Conservation (phyloP, 2,113 vertebrate genomes). For the Corythaeola cristata region DNA sequence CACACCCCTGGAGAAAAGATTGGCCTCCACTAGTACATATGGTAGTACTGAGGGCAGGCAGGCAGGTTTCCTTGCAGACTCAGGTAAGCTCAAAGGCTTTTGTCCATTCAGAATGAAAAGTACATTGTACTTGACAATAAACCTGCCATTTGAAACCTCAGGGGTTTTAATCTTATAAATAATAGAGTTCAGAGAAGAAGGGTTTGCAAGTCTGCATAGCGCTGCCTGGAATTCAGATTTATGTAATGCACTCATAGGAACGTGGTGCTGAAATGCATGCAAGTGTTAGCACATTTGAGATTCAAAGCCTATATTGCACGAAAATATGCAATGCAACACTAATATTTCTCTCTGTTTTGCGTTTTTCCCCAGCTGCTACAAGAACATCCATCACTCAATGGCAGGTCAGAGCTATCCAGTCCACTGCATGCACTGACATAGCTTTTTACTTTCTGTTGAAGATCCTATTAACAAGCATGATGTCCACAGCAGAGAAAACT, state of each 20-base stretch:
- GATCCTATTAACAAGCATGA: conserved; percentile 8
- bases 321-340: conserved; percentile 48
- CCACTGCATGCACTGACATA: background rate
- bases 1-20: background rate
- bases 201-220: conserved; percentile 27
- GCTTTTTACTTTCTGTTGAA: conserved; percentile 24
- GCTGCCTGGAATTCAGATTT: conserved; percentile 68
- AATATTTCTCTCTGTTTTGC: conserved; percentile 38
- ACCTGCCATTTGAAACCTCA: conserved; percentile 64
- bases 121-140: conserved; percentile 68
- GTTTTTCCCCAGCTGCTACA: conserved; percentile 4
- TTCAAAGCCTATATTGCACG: conserved; percentile 4
- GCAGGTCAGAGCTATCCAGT: conserved; percentile 40
- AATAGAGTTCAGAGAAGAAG: conserved; percentile 61
- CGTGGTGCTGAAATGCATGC: background rate
- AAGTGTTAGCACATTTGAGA: background rate
- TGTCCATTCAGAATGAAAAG: conserved; percentile 57
- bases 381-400: conserved; percentile 39
- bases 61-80: conserved; percentile 19
- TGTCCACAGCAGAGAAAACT: background rate
- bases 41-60: conserved; percentile 2
- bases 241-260: conserved; percentile 9
- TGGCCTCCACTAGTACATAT: background rate
- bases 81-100: conserved; percentile 58
- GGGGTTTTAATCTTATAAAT: conserved; percentile 68